Evolutionary conservation across 1,140 invertebrate species (phyloP), one percentile per base, ranked within the genome.

Genomic region (Solenopsis invicta): DNA sequence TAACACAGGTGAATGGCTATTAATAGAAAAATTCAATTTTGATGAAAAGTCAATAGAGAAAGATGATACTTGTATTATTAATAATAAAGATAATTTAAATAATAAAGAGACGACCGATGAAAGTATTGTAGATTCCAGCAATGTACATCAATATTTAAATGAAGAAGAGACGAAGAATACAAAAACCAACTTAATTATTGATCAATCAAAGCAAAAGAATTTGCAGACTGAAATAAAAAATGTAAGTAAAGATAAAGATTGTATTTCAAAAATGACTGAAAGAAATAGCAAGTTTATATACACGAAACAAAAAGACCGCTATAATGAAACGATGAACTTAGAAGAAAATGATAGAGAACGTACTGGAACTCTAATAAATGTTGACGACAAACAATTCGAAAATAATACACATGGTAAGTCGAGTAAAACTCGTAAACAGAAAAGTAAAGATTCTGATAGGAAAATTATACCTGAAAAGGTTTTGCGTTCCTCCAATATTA

Each of bases 101-200:
- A 9, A 24, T 0, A 87, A 86, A 21, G 72, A 75, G 18, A 59
- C 13, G n/a, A 59, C 21, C 24, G 87, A 87, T 54, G 88, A 89
- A 18, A 48, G 29, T 8, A 89, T 29, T 29, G 29, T 89, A 13
- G 91, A 94, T 59, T 90, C 94, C 21, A 90, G 72, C 0, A 92
- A 93, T 87, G 84, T 94, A 76, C 93, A 95, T 85, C 94, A 95
- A 37, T 95, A 95, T 81, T 86, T 94, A 0, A 95, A 94, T 54
- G 93, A 95, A 84, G 84, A 91, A 62, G 94, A 95, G 66, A 93
- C 93, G 52, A 92, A 95, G 54, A 91, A 90, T 76, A 50, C 80
- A 80, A 81, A 69, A 48, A 1, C 12, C 12, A 69, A 69, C 1
- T 72, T 24, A 12, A 10, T 59, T 67, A 12, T 10, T 2, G 62